Conservation (phyloP, 2,797 vertebrate genomes). For the Micrastur ruficollis region DNA sequence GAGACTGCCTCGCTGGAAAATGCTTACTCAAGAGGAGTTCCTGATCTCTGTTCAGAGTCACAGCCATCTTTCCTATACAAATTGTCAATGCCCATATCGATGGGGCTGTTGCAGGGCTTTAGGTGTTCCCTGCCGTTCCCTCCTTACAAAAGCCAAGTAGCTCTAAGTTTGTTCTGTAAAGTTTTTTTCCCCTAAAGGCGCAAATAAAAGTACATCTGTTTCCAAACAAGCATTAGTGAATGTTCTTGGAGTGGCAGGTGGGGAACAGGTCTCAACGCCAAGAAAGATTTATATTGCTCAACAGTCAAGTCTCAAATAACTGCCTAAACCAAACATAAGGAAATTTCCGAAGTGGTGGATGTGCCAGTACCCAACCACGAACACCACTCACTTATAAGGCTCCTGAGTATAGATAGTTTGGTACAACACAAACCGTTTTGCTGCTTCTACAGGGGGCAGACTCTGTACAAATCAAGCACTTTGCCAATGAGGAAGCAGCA, state of each 20-base stretch:
- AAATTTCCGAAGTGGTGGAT: not conserved
- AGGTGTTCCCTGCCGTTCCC: not conserved
- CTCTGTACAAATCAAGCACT: not conserved
- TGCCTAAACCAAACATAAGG: not conserved
- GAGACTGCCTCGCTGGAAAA: not conserved
- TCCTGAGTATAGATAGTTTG: not conserved
- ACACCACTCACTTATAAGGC: not conserved
- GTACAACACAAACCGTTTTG: not conserved
- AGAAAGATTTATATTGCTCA: not conserved
- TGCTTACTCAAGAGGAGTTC: not conserved
- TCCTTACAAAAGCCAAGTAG: not conserved
- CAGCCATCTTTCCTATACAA: not conserved
- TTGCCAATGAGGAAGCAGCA: conserved; percentile 35
- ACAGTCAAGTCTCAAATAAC: not conserved
- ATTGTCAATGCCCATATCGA: not conserved
- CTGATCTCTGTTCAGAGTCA: not conserved
- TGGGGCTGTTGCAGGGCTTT: not conserved
- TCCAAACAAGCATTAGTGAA: not conserved
- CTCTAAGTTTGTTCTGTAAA: not conserved
- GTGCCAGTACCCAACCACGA: not conserved
- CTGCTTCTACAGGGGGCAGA: conserved; percentile 1
- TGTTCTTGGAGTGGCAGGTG: not conserved
- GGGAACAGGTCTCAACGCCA: not conserved
- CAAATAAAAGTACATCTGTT: not conserved
- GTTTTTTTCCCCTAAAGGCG: not conserved